Evolutionary conservation across 2,797 vertebrate species (phyloP), one percentile per base, ranked within the genome.

Genomic region (Gymnoscopelus microlampas): DNA sequence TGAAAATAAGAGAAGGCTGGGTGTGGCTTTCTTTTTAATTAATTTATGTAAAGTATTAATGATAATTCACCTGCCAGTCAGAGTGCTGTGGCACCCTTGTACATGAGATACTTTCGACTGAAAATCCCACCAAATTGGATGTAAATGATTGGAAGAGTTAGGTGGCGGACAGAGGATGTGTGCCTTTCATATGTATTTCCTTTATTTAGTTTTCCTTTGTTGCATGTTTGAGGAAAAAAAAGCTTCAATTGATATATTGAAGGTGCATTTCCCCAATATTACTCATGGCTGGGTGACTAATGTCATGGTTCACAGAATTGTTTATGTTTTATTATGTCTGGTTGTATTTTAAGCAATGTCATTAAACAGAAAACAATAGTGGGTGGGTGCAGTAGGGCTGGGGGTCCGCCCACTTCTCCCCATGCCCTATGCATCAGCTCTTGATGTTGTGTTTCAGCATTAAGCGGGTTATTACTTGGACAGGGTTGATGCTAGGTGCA

Each of bases 401-500:
- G 35, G 47, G 62, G 53, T 74, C 74, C 58, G 68, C 68, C 70
- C 70, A 72, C 66, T 66, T 65, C 68, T 73, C 68, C 58, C 51
- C n/a, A 29, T 68, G 53, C 76, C 13, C 13, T 76, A 80, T 75
- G 73, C 66, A 70, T 68, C 63, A 56, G 58, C 57, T 55, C 63
- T 68, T 77, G 66, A 29, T 35, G 8, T 62, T 11, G 49, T 51
- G 56, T 49, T 64, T 5, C 71, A 1, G 5, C 68, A 71, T 73
- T 66, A 73, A 82, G 76, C 83, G n/a, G n/a, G 12, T 53, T 54
- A 15, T 51, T 12, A 51, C 49, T 68, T 79, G 84, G 85, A 83
- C 55, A 77, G 79, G 53, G 54, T 74, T 71, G 85, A 86, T 70
- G 77, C 86, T 88, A 91, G 88, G 85, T 89, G 89, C 87, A 87